Base-by-base conservation (phyloP, 2,888 invertebrate species). In the Nephrotoma appendiculata region DNA sequence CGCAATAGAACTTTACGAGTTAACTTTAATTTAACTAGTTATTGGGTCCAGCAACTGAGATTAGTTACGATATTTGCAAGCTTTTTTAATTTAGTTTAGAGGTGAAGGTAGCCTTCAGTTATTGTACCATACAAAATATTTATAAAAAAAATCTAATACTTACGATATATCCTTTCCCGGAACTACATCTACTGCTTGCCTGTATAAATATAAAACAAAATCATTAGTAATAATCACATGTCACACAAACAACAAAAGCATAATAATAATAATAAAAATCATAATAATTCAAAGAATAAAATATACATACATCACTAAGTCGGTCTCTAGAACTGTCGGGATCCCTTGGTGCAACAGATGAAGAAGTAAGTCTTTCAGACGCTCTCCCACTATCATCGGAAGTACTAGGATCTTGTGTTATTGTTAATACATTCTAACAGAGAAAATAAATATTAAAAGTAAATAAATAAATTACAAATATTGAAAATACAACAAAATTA, bases 131-230 rank as follows among this genome's bases (percentile, higher is more conserved):
- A 31, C 3, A 31, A 31, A 31, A 31, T 31, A 31, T 31, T 31
- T 31, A 31, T 31, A 42, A 85, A 12, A n/a, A 42, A 19, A 44
- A 19, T 44, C 9, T 42, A 7, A 15, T 85, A 96, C 97, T 96
- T 94, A 97, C 97, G 96, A 96, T 96, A 96, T 96, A 96, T 95
- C 96, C 96, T 95, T 96, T 96, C 94, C 96, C 96, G 94, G 96
- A 96, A 94, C 96, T 96, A 94, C 96, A 96, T 93, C 96, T 95
- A 94, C 96, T 96, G 94, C 96, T 96, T 93, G 96, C 96, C 96
- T 96, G 94, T 92, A 92, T 92, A 92, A 93, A 94, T 91, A 92
- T 87, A 87, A 84, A 87, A 87, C 88, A 87, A 83, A 83, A 87
- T 83, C 5, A 84, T 84, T 84, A 84, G 5, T 41, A 83, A 12